A percentile compares a stretch with the other conserved stretches of the same genome.
phyloP scores from a whole-genome alignment of 1,140 invertebrate species.

The Drosophila tsacasi region DNA sequence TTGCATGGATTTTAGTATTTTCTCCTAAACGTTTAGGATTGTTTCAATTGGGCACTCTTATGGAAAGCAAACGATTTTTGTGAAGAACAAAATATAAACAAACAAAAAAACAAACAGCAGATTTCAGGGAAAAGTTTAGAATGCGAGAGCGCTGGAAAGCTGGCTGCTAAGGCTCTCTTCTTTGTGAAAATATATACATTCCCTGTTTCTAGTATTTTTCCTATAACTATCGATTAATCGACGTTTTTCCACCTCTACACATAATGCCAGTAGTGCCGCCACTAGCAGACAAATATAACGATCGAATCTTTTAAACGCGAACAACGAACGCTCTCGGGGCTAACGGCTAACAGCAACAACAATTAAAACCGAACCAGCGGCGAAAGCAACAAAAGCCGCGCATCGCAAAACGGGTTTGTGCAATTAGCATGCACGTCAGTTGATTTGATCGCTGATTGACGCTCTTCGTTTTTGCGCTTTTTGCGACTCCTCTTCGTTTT shows the following conservation, averaged over 20 bases:
- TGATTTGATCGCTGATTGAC: conserved; percentile 28
- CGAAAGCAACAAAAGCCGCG: conserved; percentile 12
- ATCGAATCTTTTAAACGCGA: conserved; percentile 15
- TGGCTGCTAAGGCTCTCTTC: no score
- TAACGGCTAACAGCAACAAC: conserved; percentile 10
- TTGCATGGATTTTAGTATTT: no score
- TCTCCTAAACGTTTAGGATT: no score
- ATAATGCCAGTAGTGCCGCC: not conserved
- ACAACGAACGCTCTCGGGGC: conserved; percentile 9
- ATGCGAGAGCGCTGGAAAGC: no score
- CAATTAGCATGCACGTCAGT: conserved; percentile 66
- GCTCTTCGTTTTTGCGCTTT: conserved; percentile 11
- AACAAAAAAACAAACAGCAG: no score
- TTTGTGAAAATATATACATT: no score
- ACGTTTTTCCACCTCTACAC: not conserved
- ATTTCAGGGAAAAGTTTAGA: no score
- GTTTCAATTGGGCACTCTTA: no score
- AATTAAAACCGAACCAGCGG: conserved; percentile 6
- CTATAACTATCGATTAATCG: no score
- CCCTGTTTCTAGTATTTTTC: no score
- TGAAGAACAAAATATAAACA: no score
- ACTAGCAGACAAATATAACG: conserved; percentile 6
- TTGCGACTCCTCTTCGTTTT: not conserved
- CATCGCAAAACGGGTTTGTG: conserved; percentile 62
- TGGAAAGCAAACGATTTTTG: no score